Evolutionary conservation across 2,888 invertebrate genomes (phyloP), one percentile per base, ranked within the genome.

Genomic region (Chrysolina americana): DNA sequence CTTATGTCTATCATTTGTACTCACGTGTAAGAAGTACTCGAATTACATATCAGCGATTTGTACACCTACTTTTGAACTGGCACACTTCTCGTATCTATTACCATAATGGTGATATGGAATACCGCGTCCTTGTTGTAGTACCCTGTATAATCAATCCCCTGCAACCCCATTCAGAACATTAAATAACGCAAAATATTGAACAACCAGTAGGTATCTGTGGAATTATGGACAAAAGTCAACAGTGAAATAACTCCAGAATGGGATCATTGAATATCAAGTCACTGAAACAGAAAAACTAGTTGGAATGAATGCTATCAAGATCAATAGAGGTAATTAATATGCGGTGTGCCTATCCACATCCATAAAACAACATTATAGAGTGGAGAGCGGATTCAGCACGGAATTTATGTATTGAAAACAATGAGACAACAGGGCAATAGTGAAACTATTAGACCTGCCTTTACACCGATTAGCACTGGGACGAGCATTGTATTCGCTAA

Each of bases 361-460:
- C 80, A 82, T 80, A 80, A 82, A 81, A 81, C 82, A 80, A 82
- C 79, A 80, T 79, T 79, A 80, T 74, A 79, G 78, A 81, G 79
- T 81, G 82, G 81, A 83, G 81, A 83, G 81, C 84, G 82, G 83
- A 83, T 83, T 81, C 83, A 79, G 80, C 79, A 77, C 75, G 80
- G 82, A 85, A 85, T 85, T 85, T 85, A 85, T 85, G 85, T 84
- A 83, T 84, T 82, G 85, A 85, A 85, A 85, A 85, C 85, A 85
- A 85, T 85, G 85, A 83, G 83, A 81, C 83, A 82, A 81, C 82
- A 79, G 78, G 76, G 81, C 82, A 81, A 82, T 82, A 80, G 78
- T 79, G 79, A 78, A 76, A 78, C 76, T 80, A 78, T 78, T 80
- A 78, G 78, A 80, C 75, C 74, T 76, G 78, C 66, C 50, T 64